Evolutionary conservation across 1,140 invertebrate genomes (phyloP), one percentile per base, ranked within the genome.

Genomic region (Zophobas atratus): DNA sequence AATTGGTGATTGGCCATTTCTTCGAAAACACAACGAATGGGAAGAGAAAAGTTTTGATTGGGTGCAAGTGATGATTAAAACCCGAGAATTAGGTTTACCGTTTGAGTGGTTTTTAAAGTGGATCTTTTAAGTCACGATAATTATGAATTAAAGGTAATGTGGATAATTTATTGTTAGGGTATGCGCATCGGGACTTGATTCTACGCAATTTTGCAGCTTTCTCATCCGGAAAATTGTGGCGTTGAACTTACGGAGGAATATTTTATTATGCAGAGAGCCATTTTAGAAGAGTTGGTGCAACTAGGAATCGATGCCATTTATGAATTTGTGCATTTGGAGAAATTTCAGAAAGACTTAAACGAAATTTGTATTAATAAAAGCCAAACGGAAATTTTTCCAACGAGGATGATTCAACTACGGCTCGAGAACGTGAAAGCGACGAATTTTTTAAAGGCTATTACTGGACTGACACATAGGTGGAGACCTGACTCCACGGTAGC

Each of bases 1-100:
- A 70, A 86, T 96, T 1, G 94, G 94, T 1, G 94, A 94, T 0
- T 94, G 94, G 94, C 95, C 94, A 0, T 92, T 94, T 0, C 82
- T 95, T 0, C 89, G 92, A 51, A 90, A 89, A 0, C 86, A 89
- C 20, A 20, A 20, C 0, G 79, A 81, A 0, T 95, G 94, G 94
- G 85, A 90, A 41, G 88, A 88, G 0, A 84, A 83, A 2, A 81
- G 86, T 0, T 95, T 93, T 67, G 88, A 91, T 70, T 94, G 92
- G 91, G 88, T 89, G 53, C 86, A 92, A 57, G 88, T 89, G 1
- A 89, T 94, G 71, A 92, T 91, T 77, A 90, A 88, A 70, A 90
- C 92, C 79, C 86, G 90, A 1, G 86, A 89, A 53, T 84, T 86
- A 20, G 94, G 94, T 32, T 89, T 89, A 6, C 32, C 1, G 48